Evolutionary conservation across 37 sponge, comb jelly and placozoan genomes (phyloP).

Genomic region (Geodia barretti): DNA sequence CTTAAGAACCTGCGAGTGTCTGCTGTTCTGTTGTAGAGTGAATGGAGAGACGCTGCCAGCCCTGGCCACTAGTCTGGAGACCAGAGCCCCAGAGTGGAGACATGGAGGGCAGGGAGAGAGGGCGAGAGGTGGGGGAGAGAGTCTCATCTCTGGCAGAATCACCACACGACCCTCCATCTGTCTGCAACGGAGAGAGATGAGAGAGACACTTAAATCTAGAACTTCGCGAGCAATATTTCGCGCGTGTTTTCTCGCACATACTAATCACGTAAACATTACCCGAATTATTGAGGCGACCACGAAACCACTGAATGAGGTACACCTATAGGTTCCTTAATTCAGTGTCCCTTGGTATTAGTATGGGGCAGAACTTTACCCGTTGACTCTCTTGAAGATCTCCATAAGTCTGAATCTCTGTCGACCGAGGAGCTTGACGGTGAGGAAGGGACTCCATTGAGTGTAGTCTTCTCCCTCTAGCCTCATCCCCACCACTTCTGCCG

Average conservation of each 20-base stretch:
- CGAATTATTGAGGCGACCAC: too few species aligned
- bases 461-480: slow-evolving; percentile 43
- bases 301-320: too few species aligned
- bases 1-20: slow-evolving; percentile 25
- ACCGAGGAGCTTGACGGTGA: slow-evolving; percentile 68
- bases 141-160: slow-evolving; percentile 58
- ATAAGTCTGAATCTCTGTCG: slow-evolving; percentile 64
- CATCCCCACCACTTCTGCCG: slow-evolving; percentile 72
- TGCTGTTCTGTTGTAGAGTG: too few species aligned
- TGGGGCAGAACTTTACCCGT: slow-evolving; percentile 63
- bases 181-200: slow-evolving; percentile 2
- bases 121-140: slow-evolving; percentile 49
- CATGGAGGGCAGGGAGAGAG: slow-evolving; percentile 56
- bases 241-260: too few species aligned
- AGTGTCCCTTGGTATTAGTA: background rate
- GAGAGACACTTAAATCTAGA: too few species aligned
- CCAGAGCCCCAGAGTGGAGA: slow-evolving; percentile 16
- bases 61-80: slow-evolving; percentile 24
- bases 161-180: slow-evolving; percentile 53
- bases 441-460: slow-evolving; percentile 24
- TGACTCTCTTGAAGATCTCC: slow-evolving; percentile 34
- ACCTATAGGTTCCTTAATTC: background rate
- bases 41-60: too few species aligned
- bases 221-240: too few species aligned
- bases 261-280: too few species aligned